A percentile compares a stretch with the other conserved stretches of the same genome.
These are phyloP conservation scores for Platerodrilus igneus DNA, from an alignment of 2,888 invertebrate species.

Conservation along the genomic window DNA sequence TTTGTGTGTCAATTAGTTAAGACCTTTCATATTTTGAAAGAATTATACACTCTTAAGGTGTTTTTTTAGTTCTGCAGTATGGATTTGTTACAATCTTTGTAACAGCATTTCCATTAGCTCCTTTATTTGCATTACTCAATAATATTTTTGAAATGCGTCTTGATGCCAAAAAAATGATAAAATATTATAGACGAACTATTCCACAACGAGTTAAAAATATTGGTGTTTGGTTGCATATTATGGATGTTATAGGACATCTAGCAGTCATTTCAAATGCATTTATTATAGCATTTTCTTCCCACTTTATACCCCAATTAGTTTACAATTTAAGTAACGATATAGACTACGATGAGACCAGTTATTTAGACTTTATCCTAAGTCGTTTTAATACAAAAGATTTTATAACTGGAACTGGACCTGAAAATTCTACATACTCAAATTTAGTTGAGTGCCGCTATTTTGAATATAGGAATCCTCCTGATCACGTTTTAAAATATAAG, in stretches of 20 bases:
- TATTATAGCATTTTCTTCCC: slow-evolving; percentile 75
- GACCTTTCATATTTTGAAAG: too few species aligned
- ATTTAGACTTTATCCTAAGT: slow-evolving; percentile 65
- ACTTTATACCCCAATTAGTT: slow-evolving; percentile 73
- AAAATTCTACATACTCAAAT: slow-evolving; percentile 35
- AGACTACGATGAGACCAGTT: slow-evolving; percentile 50
- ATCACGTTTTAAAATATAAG: slow-evolving; percentile 52
- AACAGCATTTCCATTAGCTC: slow-evolving; percentile 80
- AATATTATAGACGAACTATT: slow-evolving; percentile 67
- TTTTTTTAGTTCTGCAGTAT: slow-evolving; percentile 69
- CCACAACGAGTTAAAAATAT: slow-evolving; percentile 70
- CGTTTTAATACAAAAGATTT: slow-evolving; percentile 63
- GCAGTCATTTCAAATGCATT: slow-evolving; percentile 75
- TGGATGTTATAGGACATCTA: slow-evolving; percentile 68
- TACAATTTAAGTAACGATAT: slow-evolving; percentile 55
- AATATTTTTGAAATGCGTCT: slow-evolving; percentile 79
- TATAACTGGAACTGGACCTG: slow-evolving; percentile 42
- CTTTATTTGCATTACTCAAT: slow-evolving; percentile 74
- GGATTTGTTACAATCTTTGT: slow-evolving; percentile 85
- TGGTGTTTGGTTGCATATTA: slow-evolving; percentile 73
- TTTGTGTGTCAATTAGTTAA: too few species aligned
- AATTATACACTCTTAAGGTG: too few species aligned
- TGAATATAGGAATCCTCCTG: slow-evolving; percentile 63
- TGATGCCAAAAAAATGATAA: slow-evolving; percentile 77
- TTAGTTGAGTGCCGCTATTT: slow-evolving; percentile 57